Conservation (phyloP, 1,140 invertebrate genomes). For the Drosophila ficusphila region DNA sequence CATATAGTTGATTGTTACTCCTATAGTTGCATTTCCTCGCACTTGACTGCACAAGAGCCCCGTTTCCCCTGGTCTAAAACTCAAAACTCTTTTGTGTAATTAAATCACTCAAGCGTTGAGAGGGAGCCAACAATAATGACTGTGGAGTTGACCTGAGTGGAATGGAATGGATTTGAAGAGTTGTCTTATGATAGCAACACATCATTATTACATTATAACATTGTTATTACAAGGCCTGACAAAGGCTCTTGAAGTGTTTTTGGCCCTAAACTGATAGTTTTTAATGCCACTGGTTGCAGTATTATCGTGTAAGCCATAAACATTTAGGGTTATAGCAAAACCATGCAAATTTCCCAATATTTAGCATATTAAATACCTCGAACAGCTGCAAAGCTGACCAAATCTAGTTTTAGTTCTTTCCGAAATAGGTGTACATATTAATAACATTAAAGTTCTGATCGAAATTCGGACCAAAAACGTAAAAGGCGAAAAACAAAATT, state of each 20-base stretch:
- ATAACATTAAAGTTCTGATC: constrained; percentile 39
- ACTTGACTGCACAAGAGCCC: constrained; percentile 68
- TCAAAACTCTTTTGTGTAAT: constrained; percentile 59
- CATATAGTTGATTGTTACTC: constrained; percentile 33
- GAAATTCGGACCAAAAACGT: background rate
- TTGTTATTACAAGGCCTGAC: constrained; percentile 29
- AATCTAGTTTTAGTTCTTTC: constrained; percentile 41
- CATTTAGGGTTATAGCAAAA: constrained; percentile 11
- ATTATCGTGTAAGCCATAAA: background rate
- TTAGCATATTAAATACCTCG: constrained; percentile 39
- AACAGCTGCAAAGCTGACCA: constrained; percentile 39
- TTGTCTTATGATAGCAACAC: constrained; percentile 56
- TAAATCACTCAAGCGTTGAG: constrained; percentile 78
- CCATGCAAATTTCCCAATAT: constrained; percentile 15
- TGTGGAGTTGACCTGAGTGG: constrained; percentile 23
- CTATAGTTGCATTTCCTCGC: constrained; percentile 70
- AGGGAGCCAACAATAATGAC: constrained; percentile 11
- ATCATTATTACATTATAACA: constrained; percentile 63
- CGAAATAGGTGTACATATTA: constrained; percentile 53
- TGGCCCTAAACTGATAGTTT: constrained; percentile 2
- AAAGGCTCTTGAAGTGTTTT: constrained; percentile 51
- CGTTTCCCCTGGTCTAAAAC: background rate
- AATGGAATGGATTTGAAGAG: constrained; percentile 28
- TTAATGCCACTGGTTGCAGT: constrained; percentile 15
- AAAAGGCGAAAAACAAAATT: background rate